Percentiles rank a stretch among this genome's conserved stretches.
Evolutionary conservation across 2,113 vertebrate species (phyloP).

Genomic region (Coturnix japonica): DNA sequence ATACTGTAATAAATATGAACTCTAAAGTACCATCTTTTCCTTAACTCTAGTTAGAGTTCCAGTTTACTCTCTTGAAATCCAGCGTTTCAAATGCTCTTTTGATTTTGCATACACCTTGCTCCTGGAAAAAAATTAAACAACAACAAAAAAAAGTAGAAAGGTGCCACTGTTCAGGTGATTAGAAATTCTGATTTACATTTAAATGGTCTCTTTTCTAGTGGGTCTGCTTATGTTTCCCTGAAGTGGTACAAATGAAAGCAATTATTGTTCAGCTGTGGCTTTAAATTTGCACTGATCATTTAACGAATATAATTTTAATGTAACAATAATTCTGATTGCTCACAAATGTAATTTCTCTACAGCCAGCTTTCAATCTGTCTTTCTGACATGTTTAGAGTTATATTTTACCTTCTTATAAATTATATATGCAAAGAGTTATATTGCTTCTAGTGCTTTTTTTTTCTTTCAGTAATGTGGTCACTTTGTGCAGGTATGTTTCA

Average conservation of each 20-base stretch:
- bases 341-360: background rate
- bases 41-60: background rate
- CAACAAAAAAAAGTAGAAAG: background rate
- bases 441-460: background rate
- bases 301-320: background rate
- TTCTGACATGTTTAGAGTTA: background rate
- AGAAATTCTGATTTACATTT: conserved; percentile 45
- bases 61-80: background rate
- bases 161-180: background rate
- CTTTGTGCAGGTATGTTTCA: background rate
- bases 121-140: background rate
- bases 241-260: conserved; percentile 11
- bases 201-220: conserved; percentile 5
- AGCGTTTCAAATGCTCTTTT: background rate
- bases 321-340: background rate
- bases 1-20: background rate
- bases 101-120: background rate
- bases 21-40: background rate
- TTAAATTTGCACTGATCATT: conserved; percentile 5
- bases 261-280: background rate
- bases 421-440: background rate
- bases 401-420: background rate
- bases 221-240: conserved; percentile 28
- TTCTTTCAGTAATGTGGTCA: background rate
- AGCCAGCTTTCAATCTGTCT: background rate